A percentile compares a stretch with the other conserved stretches of the same genome.
phyloP scores from a whole-genome alignment of 2,113 vertebrate genomes.

The Dromiciops gliroides region DNA sequence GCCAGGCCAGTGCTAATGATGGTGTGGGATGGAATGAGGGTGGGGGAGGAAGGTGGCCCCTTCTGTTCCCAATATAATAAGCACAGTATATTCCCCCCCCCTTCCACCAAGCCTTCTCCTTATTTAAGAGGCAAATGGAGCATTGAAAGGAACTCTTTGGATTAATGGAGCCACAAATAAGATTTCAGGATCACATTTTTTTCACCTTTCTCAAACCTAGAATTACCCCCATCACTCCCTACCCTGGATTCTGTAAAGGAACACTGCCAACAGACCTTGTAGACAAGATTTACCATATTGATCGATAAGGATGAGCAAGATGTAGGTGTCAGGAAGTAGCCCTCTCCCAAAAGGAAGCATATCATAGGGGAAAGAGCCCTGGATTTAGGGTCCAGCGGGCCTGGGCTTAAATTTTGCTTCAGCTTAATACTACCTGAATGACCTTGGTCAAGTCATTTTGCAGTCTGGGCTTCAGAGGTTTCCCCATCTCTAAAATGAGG shows the following conservation, averaged over 20 bases:
- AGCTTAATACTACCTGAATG: not conserved
- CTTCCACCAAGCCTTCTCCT: slow-evolving; percentile 69
- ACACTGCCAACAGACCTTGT: not conserved
- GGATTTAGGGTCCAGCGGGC: not conserved
- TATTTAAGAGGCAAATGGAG: slow-evolving; percentile 81
- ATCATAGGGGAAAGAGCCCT: not conserved
- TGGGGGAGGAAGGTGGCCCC: slow-evolving; percentile 30
- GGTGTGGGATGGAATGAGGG: slow-evolving; percentile 75
- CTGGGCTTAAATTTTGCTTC: not conserved
- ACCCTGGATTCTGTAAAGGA: not conserved
- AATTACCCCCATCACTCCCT: not conserved
- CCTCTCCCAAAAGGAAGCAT: not conserved
- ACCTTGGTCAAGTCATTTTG: not conserved
- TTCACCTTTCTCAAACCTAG: not conserved
- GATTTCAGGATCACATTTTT: slow-evolving; percentile 75
- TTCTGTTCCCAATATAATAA: slow-evolving; percentile 76
- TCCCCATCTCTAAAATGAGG: not conserved
- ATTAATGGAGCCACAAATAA: slow-evolving; percentile 76
- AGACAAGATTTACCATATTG: not conserved
- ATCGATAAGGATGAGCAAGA: not conserved
- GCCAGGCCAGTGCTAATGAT: slow-evolving; percentile 80
- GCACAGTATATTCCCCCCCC: slow-evolving; percentile 33
- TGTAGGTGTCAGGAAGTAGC: not conserved
- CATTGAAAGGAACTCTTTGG: slow-evolving; percentile 66
- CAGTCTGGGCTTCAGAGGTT: not conserved